A percentile compares a stretch with the other conserved stretches of the same genome.
phyloP scores from a whole-genome alignment of 2,888 invertebrate species.

The Anthrax anthrax region DNA sequence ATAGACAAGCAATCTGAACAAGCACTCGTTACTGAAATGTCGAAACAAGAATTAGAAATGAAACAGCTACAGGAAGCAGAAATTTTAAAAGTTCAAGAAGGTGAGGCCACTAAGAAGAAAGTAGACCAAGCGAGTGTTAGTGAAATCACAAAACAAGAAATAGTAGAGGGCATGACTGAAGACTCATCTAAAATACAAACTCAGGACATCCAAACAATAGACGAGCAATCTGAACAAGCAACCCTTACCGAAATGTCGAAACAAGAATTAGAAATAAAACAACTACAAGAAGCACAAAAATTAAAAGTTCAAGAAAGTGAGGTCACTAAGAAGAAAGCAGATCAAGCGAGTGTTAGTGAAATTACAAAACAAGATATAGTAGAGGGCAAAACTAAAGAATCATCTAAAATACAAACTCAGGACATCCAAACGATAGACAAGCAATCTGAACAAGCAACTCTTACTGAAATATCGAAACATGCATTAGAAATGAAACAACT shows the following conservation, averaged over 20 bases:
- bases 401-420: no score
- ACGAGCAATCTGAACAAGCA: slow-evolving; percentile 10
- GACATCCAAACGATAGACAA: neutral
- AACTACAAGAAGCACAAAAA: neutral
- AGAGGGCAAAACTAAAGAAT: no score
- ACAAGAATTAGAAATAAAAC: slow-evolving; percentile 5
- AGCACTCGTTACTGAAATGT: slow-evolving; percentile 1
- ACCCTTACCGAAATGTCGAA: slow-evolving; percentile 5
- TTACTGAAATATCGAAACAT: slow-evolving; percentile 5
- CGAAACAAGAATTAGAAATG: neutral
- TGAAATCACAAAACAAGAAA: slow-evolving; percentile 10
- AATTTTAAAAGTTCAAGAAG: slow-evolving; percentile 8
- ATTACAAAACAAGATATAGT: neutral
- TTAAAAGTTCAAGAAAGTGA: slow-evolving; percentile 9
- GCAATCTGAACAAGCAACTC: slow-evolving; percentile 4
- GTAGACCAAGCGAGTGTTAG: neutral
- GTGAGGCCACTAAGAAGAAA: no score
- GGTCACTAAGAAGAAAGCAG: slow-evolving; percentile 5
- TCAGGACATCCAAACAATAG: slow-evolving; percentile 1
- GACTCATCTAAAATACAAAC: slow-evolving; percentile 15
- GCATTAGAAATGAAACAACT: neutral
- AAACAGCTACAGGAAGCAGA: neutral
- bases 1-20: slow-evolving; percentile 2
- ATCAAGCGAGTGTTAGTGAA: neutral
- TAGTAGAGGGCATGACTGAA: slow-evolving; percentile 10